phyloP scores from a whole-genome alignment of 1,140 invertebrate genomes.

The Drosophila athabasca region DNA sequence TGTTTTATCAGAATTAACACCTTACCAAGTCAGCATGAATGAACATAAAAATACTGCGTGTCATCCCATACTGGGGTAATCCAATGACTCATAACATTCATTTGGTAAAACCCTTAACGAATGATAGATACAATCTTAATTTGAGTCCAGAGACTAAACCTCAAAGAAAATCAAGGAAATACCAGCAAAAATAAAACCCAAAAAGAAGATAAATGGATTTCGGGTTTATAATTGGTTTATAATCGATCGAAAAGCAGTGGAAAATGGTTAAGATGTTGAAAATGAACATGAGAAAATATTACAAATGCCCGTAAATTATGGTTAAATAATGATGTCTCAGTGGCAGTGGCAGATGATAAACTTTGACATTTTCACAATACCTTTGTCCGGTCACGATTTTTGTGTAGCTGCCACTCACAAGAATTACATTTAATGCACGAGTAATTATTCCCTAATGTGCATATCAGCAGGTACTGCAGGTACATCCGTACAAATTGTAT shows the following conservation, averaged over 20 bases:
- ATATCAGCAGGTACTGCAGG: constrained; percentile 89
- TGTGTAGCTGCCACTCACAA: constrained; percentile 4
- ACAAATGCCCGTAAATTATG: background rate
- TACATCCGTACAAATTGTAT: constrained; percentile 1
- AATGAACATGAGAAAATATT: background rate
- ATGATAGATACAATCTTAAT: too few species aligned
- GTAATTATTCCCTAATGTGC: constrained; percentile 96
- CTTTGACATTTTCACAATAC: constrained; percentile 14
- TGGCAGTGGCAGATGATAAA: background rate
- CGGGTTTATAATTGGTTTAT: background rate
- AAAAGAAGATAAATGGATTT: background rate
- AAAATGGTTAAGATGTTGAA: background rate
- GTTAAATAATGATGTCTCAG: background rate
- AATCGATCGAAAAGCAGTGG: too few species aligned
- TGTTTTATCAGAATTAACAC: background rate
- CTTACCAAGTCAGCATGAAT: constrained; percentile 3
- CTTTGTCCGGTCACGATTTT: constrained; percentile 43
- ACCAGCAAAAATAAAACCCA: too few species aligned
- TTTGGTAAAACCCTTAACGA: too few species aligned
- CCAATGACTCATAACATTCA: too few species aligned
- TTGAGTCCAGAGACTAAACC: too few species aligned
- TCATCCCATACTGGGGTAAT: too few species aligned
- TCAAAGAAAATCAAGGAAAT: too few species aligned
- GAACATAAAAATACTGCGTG: background rate
- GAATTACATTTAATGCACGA: constrained; percentile 12